Evolutionary conservation across 2,113 vertebrate genomes (phyloP).

Genomic region (Caranx ignobilis): DNA sequence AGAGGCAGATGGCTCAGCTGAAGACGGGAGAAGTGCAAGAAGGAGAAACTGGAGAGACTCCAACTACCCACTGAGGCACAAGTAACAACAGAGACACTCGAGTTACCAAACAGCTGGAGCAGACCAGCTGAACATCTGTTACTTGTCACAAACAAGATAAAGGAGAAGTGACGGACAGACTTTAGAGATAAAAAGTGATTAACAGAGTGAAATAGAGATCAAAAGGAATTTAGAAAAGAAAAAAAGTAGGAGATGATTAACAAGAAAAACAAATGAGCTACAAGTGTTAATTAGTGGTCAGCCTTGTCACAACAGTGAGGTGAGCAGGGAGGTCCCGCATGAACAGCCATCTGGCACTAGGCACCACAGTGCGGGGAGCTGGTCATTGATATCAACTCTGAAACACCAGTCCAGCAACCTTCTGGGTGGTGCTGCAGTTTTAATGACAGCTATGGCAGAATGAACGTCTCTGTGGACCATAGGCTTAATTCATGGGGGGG

Average conservation of each 20-base stretch:
- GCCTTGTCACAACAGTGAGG: background rate
- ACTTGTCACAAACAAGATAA: conserved; percentile 27
- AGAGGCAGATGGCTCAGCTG: background rate
- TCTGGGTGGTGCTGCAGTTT: background rate
- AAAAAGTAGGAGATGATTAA: no score
- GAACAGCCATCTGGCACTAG: background rate
- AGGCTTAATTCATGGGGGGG: no score
- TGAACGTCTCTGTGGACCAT: background rate
- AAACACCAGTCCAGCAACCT: background rate
- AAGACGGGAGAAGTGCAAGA: background rate
- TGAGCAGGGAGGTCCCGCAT: background rate
- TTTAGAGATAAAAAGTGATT: background rate
- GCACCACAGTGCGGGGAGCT: background rate
- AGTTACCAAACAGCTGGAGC: conserved; percentile 40
- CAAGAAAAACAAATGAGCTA: no score
- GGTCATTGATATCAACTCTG: background rate
- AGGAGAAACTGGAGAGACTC: conserved; percentile 41
- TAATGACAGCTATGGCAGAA: background rate
- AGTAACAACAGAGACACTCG: conserved; percentile 55
- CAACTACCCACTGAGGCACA: conserved; percentile 31
- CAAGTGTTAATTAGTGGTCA: background rate
- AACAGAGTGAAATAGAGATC: background rate
- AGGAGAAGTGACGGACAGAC: background rate
- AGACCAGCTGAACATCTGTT: conserved; percentile 53
- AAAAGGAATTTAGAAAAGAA: no score